phyloP scores from a whole-genome alignment of 2,797 vertebrate genomes.

The Ataeniobius toweri region DNA sequence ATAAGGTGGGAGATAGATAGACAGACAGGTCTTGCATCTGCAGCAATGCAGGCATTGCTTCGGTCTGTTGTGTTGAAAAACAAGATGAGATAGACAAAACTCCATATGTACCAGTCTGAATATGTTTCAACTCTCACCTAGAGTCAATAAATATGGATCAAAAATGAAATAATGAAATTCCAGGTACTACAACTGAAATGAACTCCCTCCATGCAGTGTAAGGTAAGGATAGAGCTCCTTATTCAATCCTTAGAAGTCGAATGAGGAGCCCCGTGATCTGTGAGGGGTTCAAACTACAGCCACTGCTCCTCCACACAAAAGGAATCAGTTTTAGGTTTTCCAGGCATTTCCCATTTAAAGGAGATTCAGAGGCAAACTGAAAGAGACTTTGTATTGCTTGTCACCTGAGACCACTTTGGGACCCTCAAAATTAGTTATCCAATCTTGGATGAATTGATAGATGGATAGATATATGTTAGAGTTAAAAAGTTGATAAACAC shows the following conservation, averaged over 20 bases:
- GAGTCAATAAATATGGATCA: background rate
- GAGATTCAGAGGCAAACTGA: background rate
- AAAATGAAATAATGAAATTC: background rate
- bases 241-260: too few species aligned
- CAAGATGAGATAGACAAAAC: background rate
- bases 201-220: background rate
- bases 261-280: background rate
- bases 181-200: background rate
- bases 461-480: background rate
- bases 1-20: background rate
- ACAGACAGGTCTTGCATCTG: background rate
- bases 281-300: background rate
- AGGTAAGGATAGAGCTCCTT: background rate
- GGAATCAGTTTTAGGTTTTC: background rate
- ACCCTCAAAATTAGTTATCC: too few species aligned
- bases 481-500: too few species aligned
- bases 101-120: background rate
- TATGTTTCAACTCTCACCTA: background rate
- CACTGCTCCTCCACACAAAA: background rate
- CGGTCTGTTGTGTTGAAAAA: background rate
- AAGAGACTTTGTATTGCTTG: background rate
- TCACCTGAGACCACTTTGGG: background rate
- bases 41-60: background rate
- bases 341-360: background rate
- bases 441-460: too few species aligned